Base-by-base conservation (phyloP, 1,140 invertebrate species). In the Drosophila pseudoobscura region DNA sequence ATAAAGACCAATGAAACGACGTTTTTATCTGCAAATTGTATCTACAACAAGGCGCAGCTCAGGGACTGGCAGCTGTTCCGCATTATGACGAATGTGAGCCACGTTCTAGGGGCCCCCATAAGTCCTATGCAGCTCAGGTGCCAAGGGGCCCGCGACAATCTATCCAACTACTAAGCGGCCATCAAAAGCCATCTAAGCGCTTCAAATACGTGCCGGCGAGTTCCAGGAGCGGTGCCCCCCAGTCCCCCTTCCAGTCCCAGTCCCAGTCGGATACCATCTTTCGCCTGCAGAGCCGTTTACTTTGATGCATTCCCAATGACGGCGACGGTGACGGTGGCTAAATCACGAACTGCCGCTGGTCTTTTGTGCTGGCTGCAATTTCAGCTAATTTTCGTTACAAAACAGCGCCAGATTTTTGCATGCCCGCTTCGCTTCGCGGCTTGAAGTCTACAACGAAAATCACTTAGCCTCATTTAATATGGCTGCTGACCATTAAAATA, bases 401-500 rank as follows among this genome's bases (percentile, higher is more conserved):
- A 26, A n/a, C 41, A 68, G 49, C 31, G n/a, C 11, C 43, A 56
- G 63, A 49, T 3, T 68, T 85, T 87, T 68, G 75, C 82, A 80
- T 87, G 60, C 52, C 65, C 29, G 39, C 61, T 53, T 20, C 39
- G 17, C 17, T 17, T 17, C 1, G 15, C 4, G 53, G 71, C 52
- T 63, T 78, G 83, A 74, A 75, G 60, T 87, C 66, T 72, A 87
- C 82, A 87, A 55, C 82, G 61, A 87, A 87, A 87, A 87, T 78
- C 82, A 87, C 82, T 87, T 87, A 87, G 75, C 78, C 82, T 79
- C 83, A 77, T 82, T 83, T 88, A 62, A 49, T 70, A 50, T 59
- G 61, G 45, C 55, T 51, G 45, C 55, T 53, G 47, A 69, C 75
- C 78, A 87, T 87, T 87, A 66, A 87, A 83, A 83, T 83, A 87